These are phyloP conservation scores for Scaptomyza caliginosa DNA, from an alignment of 2,888 invertebrate genomes.

Conservation along the genomic window DNA sequence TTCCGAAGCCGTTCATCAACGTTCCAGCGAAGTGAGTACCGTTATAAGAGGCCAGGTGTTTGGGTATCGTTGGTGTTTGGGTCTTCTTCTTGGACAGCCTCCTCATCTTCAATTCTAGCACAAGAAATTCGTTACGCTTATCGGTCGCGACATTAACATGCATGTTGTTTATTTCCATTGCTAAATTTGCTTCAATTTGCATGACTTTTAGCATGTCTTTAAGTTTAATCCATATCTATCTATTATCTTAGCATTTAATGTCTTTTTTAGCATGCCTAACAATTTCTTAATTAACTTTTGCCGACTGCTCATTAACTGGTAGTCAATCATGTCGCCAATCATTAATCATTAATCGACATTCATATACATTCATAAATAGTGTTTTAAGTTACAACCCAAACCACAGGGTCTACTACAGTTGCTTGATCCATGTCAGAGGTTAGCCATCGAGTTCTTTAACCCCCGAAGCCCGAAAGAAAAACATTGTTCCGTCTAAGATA, in stretches of 20 bases:
- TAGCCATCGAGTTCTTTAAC: conserved; percentile 14
- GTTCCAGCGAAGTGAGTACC: conserved; percentile 81
- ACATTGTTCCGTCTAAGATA: conserved; percentile 13
- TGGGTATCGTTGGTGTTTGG: background rate
- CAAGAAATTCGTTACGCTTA: conserved; percentile 34
- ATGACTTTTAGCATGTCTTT: conserved; percentile 38
- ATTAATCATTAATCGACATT: conserved; percentile 46
- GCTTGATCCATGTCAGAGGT: conserved; percentile 29
- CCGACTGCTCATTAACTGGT: conserved; percentile 38
- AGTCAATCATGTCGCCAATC: conserved; percentile 36
- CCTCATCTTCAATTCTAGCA: background rate
- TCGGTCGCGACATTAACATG: conserved; percentile 26
- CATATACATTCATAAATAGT: background rate
- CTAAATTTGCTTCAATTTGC: conserved; percentile 37
- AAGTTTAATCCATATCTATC: conserved; percentile 7
- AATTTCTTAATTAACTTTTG: conserved; percentile 65
- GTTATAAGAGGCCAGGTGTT: conserved; percentile 41
- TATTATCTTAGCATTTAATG: conserved; percentile 8
- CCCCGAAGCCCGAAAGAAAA: background rate
- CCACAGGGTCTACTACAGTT: conserved; percentile 13
- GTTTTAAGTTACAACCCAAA: conserved; percentile 4
- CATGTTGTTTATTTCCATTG: conserved; percentile 1
- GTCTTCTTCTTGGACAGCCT: no score
- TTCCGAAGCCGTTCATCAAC: conserved; percentile 29
- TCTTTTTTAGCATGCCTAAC: conserved; percentile 60